Percentiles rank a stretch among this genome's conserved stretches.
Conservation (phyloP, 2,113 vertebrate genomes). For the Dromiciops gliroides region DNA sequence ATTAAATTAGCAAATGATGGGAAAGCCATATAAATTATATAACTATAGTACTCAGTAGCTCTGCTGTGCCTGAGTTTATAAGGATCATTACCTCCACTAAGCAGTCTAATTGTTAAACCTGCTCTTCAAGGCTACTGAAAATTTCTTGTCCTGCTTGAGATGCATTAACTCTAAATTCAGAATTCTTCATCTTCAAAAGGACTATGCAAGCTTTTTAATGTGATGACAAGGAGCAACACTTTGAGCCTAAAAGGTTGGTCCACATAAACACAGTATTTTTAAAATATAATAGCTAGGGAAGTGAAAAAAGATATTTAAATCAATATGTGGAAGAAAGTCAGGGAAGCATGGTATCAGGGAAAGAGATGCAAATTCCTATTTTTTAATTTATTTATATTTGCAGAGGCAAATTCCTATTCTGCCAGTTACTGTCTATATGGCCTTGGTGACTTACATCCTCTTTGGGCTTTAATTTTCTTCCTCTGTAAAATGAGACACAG, state of each 20-base stretch:
- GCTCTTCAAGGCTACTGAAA: constrained; percentile 12
- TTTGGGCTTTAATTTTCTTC: background rate
- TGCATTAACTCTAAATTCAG: constrained; percentile 3
- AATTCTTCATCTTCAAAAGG: background rate
- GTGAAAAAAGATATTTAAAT: constrained; percentile 13
- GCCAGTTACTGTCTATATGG: background rate
- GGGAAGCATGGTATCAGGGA: background rate
- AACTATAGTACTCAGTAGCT: constrained; percentile 21
- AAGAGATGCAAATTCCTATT: background rate
- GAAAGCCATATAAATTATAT: constrained; percentile 25
- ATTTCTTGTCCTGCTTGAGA: background rate
- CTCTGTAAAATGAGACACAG: background rate
- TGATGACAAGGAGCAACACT: constrained; percentile 4
- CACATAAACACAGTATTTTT: background rate
- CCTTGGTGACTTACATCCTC: background rate
- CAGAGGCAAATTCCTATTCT: background rate
- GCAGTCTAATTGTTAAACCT: constrained; percentile 37
- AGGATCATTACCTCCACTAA: background rate
- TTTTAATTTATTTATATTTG: too few species aligned
- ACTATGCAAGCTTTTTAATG: constrained; percentile 18
- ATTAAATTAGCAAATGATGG: constrained; percentile 2
- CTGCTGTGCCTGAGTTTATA: constrained; percentile 32
- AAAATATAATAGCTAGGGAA: background rate
- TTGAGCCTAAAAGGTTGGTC: background rate
- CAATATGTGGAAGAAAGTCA: constrained; percentile 16